Conservation (phyloP, 1,140 invertebrate species). For the Melipona quadrifasciata region DNA sequence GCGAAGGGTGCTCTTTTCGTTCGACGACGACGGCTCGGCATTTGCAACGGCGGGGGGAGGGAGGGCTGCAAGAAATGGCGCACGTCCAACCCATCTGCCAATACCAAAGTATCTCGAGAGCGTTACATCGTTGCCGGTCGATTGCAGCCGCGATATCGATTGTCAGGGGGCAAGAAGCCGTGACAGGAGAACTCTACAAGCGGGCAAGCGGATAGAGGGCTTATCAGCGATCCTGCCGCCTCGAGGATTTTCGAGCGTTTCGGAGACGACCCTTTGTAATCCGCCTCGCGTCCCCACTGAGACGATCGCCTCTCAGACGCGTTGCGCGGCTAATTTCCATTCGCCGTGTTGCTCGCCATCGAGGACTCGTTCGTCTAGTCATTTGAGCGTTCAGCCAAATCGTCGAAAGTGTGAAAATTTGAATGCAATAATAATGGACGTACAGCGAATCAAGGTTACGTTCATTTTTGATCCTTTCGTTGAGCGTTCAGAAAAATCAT, state of each 20-base stretch:
- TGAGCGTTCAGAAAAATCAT: no score
- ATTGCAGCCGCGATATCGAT: conserved; percentile 58
- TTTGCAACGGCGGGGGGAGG: conserved; percentile 24
- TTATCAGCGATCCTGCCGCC: conserved; percentile 24
- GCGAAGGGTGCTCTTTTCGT: background rate
- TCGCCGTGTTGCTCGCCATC: background rate
- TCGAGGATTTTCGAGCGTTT: background rate
- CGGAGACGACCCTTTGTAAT: background rate
- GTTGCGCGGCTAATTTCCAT: background rate
- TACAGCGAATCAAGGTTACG: no score
- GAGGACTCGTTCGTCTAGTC: no score
- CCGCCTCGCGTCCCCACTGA: background rate
- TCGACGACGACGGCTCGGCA: background rate
- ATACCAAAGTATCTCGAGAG: conserved; percentile 54
- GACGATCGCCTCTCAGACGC: background rate
- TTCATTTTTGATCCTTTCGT: no score
- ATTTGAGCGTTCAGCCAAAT: no score
- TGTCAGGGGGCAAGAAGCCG: conserved; percentile 40
- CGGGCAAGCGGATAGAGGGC: conserved; percentile 22
- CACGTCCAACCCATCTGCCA: conserved; percentile 56
- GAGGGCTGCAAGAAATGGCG: conserved; percentile 46
- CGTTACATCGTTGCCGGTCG: conserved; percentile 62
- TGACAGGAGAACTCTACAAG: conserved; percentile 26
- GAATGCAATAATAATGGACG: no score
- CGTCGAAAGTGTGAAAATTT: no score